A percentile compares a stretch with the other conserved stretches of the same genome.
Conservation (phyloP, 1,140 invertebrate genomes). For the Sycophaga agraensis region DNA sequence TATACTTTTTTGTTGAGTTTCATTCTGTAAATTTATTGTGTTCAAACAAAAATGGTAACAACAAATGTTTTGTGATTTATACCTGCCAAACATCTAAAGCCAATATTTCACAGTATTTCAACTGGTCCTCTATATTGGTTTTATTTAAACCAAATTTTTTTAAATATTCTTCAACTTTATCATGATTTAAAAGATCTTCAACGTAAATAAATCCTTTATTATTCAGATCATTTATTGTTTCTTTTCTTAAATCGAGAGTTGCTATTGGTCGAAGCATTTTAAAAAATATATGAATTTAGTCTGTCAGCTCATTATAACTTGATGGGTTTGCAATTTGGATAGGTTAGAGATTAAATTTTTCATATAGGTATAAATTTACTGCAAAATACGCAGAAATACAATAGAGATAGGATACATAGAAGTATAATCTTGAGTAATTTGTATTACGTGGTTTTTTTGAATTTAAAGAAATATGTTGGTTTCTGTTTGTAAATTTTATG, state of each 20-base stretch:
- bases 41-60: background rate
- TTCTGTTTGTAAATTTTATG: no score
- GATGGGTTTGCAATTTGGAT: no score
- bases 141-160: conserved; percentile 20
- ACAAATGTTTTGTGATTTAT: background rate
- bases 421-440: no score
- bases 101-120: background rate
- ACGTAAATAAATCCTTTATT: conserved; percentile 35
- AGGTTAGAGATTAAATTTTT: no score
- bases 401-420: no score
- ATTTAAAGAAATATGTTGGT: no score
- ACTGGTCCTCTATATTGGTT: conserved; percentile 19
- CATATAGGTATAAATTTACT: no score
- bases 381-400: no score
- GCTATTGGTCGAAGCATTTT: conserved; percentile 37
- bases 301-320: no score
- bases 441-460: no score
- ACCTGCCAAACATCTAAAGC: conserved; percentile 35
- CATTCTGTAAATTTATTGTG: conserved; percentile 37
- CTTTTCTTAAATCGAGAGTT: conserved; percentile 30
- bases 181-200: conserved; percentile 34
- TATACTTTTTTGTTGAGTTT: conserved; percentile 57
- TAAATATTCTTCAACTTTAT: conserved; percentile 30
- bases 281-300: background rate
- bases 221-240: conserved; percentile 23